Conservation (phyloP, 23 tunicate genomes). For the Trididemnum miniatum region DNA sequence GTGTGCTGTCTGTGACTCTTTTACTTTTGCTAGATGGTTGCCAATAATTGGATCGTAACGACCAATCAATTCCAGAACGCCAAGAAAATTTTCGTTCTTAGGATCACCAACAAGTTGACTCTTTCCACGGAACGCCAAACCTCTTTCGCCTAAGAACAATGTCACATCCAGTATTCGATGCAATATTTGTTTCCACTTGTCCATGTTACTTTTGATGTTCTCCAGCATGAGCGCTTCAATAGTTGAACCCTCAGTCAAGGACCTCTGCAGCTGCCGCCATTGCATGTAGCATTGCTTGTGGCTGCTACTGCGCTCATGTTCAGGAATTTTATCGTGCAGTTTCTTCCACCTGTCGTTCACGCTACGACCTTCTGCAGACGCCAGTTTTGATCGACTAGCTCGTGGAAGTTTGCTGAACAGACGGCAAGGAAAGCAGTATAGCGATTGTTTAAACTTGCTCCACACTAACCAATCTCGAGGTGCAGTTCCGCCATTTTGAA, state of each 20-base stretch:
- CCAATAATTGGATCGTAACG: neutral
- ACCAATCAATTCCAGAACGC: neutral
- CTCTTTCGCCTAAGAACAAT: neutral
- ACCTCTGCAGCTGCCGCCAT: no score
- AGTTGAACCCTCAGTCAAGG: no score
- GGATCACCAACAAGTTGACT: neutral
- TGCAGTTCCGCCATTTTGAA: no score
- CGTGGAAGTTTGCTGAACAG: neutral
- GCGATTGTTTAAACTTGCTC: neutral
- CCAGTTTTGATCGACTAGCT: neutral
- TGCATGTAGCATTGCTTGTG: neutral
- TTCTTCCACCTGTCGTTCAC: neutral
- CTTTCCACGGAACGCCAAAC: conserved; percentile 1
- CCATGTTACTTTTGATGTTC: no score
- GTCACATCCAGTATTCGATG: neutral
- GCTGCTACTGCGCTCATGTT: conserved; percentile 1
- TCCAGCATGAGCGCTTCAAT: no score
- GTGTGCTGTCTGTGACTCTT: neutral
- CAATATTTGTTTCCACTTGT: neutral
- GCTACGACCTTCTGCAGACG: neutral
- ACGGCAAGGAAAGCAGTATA: conserved; percentile 19
- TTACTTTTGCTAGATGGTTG: neutral
- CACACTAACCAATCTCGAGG: no score
- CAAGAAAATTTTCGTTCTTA: conserved; percentile 16
- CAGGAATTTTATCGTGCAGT: neutral